A percentile compares a stretch with the other conserved stretches of the same genome.
phyloP scores from a whole-genome alignment of 1,140 invertebrate species.

The Spodoptera litura region DNA sequence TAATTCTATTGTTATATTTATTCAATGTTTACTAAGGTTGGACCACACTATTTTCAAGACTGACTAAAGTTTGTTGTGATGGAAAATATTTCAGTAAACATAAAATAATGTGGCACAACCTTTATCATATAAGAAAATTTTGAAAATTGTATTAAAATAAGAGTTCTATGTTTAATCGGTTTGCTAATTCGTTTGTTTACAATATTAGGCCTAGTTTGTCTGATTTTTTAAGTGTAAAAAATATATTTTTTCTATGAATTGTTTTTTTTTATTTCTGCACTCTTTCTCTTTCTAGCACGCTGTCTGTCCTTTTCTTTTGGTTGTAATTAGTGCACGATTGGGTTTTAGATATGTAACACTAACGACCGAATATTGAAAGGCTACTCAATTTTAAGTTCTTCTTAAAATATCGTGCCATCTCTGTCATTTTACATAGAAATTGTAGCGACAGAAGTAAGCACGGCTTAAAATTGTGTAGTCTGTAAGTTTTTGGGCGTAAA shows the following conservation, averaged over 20 bases:
- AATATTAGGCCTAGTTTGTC: conserved; percentile 43
- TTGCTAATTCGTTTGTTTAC: conserved; percentile 32
- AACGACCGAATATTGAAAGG: no score
- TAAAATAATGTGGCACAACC: conserved; percentile 22
- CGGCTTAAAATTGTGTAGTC: no score
- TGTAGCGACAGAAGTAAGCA: no score
- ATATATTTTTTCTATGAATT: conserved; percentile 48
- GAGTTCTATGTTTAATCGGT: conserved; percentile 13
- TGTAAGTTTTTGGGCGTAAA: no score
- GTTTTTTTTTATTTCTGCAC: conserved; percentile 23
- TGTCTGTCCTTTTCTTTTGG: conserved; percentile 15
- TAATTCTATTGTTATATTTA: conserved; percentile 38
- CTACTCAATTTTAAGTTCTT: no score
- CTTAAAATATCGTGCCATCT: no score
- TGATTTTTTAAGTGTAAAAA: conserved; percentile 42
- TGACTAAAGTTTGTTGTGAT: no score
- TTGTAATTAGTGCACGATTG: conserved; percentile 15
- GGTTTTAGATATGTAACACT: background rate
- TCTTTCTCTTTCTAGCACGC: conserved; percentile 20
- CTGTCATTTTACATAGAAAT: no score
- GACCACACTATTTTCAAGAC: background rate
- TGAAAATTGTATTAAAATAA: conserved; percentile 13
- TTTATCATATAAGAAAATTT: background rate
- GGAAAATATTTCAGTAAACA: no score
- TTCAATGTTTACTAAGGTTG: conserved; percentile 28